These are phyloP conservation scores for Crenuchus spilurus DNA, from an alignment of 2,797 vertebrate genomes.

Conservation along the genomic window DNA sequence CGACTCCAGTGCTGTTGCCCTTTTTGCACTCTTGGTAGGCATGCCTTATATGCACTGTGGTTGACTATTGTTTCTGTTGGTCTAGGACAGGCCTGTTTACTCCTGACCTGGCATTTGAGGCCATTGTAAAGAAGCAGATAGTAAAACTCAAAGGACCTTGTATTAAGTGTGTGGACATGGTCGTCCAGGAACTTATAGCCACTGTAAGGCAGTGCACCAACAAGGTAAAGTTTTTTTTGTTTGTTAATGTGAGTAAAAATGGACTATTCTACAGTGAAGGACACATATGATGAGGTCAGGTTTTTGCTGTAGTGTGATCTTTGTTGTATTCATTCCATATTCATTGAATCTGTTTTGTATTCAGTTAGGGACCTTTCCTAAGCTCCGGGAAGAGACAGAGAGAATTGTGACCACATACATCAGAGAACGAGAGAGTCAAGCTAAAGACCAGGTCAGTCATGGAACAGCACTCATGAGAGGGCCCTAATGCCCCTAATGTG, in stretches of 20 bases:
- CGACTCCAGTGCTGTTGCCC: too few relatives aligned
- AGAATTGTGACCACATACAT: conserved; percentile 87
- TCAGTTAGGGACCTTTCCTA: conserved; percentile 88
- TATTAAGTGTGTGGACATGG: conserved; percentile 89
- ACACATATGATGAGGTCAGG: conserved; percentile 9
- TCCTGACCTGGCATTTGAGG: conserved; percentile 93
- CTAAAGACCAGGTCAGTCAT: conserved; percentile 87
- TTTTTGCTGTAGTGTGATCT: not conserved
- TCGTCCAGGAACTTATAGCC: conserved; percentile 87
- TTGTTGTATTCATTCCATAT: not conserved
- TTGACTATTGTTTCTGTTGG: conserved; percentile 26
- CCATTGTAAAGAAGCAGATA: conserved; percentile 93
- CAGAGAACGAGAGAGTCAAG: conserved; percentile 86
- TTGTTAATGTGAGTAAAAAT: too few relatives aligned
- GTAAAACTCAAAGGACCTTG: conserved; percentile 86
- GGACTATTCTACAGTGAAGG: too few relatives aligned
- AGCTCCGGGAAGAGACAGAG: conserved; percentile 87
- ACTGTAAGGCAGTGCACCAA: conserved; percentile 88
- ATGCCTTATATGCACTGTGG: conserved; percentile 12
- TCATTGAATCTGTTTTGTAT: conserved; percentile 8
- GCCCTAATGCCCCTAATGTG: not conserved
- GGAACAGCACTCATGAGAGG: not conserved
- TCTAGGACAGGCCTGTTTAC: conserved; percentile 85
- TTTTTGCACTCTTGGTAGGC: too few relatives aligned
- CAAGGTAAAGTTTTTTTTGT: conserved; percentile 87